Evolutionary conservation across 2,797 vertebrate genomes (phyloP), one percentile per base, ranked within the genome.

Genomic region (Acanthurus leucopareius): DNA sequence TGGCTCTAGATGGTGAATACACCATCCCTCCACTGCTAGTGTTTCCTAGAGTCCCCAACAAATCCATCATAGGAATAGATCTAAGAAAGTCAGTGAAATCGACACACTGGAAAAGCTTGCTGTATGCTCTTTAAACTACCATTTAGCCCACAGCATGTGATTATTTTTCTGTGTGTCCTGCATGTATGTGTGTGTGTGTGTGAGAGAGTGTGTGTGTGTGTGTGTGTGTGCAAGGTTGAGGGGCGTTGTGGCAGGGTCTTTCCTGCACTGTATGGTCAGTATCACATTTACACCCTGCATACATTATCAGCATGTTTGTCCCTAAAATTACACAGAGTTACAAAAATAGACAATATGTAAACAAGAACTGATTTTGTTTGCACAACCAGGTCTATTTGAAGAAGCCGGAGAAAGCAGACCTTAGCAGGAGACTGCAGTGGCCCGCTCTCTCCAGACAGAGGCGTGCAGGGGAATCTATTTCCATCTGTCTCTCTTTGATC

Each of bases 261-360:
- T 71, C 80, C 59, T 84, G 62, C 78, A 77, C 65, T 69, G 69
- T 49, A 69, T 60, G 52, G 63, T 63, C 61, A 76, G 85, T 80
- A 86, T 93, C 87, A 84, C 58, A 87, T 92, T 92, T 87, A 77
- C 65, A 28, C 63, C 64, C 73, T 47, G 81, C 61, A 88, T 56
- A 89, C 86, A 87, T 91, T 90, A 91, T 80, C 73, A 73, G 82
- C 87, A 87, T 91, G 86, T 93, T 92, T 91, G 88, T 88, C 85
- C 82, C 90, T 92, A 91, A 92, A 91, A 89, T 92, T 90, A 92
- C 79, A 63, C 74, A 0, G 69, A 62, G 72, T 75, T 85, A 81
- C 82, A 82, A 86, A 93, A 92, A 94, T 93, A 94, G 88, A 74
- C 75, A 86, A 89, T 86, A 90, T 88, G 81, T 85, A 92, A 93